These are phyloP conservation scores for Rhea americana DNA, from an alignment of 2,113 vertebrate species.

Conservation along the genomic window DNA sequence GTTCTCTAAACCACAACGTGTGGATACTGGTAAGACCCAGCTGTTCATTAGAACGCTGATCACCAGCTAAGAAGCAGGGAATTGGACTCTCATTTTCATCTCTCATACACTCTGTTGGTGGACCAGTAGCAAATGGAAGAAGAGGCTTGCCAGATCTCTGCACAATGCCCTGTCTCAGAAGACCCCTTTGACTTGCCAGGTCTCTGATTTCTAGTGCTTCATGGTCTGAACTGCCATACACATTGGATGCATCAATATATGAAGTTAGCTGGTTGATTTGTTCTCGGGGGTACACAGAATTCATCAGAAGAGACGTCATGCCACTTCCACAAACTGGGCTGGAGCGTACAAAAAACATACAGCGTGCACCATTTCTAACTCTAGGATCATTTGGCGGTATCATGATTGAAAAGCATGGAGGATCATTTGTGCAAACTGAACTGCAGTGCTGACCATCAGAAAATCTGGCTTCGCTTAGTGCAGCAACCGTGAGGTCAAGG, in stretches of 20 bases:
- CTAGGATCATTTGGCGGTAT: conserved; percentile 89
- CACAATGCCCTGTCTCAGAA: conserved; percentile 93
- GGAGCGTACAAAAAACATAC: conserved; percentile 98
- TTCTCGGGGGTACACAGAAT: conserved; percentile 94
- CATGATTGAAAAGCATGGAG: conserved; percentile 93
- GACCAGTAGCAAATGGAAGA: conserved; percentile 92
- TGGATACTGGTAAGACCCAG: conserved; percentile 95
- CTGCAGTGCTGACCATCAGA: conserved; percentile 93
- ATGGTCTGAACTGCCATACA: conserved; percentile 91
- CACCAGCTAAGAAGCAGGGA: conserved; percentile 95
- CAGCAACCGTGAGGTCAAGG: conserved; percentile 91
- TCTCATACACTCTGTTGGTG: conserved; percentile 95
- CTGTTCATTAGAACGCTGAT: conserved; percentile 96
- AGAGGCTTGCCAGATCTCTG: conserved; percentile 95
- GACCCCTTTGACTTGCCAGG: conserved; percentile 91
- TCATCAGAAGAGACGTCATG: conserved; percentile 98
- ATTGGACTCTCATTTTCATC: conserved; percentile 98
- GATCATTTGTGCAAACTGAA: conserved; percentile 90
- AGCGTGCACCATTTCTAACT: conserved; percentile 85
- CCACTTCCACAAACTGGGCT: conserved; percentile 97
- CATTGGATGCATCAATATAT: conserved; percentile 94
- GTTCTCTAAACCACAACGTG: conserved; percentile 95
- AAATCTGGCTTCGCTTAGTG: conserved; percentile 95
- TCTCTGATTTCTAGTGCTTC: conserved; percentile 92
- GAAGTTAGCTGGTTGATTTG: conserved; percentile 98